These are phyloP conservation scores for Eristalis intricaria DNA, from an alignment of 2,888 invertebrate species.

Conservation along the genomic window DNA sequence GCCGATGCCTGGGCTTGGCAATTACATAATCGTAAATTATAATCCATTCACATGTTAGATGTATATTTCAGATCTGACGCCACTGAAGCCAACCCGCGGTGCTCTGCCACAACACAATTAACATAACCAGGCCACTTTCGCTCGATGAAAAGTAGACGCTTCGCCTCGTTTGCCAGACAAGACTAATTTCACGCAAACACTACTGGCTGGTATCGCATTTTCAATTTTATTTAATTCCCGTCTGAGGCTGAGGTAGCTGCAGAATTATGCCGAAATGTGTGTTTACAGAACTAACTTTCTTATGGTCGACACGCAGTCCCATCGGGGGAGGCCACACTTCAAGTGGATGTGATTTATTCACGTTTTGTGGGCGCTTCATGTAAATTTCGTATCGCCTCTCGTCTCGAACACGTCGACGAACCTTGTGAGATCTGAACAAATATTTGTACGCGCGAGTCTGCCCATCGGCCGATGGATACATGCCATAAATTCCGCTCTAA, in stretches of 20 bases:
- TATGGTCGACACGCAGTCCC: slow-evolving; percentile 8
- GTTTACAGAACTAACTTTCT: not conserved
- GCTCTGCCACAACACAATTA: slow-evolving; percentile 7
- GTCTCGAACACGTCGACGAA: not conserved
- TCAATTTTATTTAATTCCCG: not conserved
- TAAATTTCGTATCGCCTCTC: slow-evolving; percentile 25
- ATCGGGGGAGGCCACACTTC: not conserved
- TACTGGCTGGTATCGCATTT: not conserved
- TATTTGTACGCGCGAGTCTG: not conserved
- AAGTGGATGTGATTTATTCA: slow-evolving; percentile 28
- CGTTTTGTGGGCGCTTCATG: slow-evolving; percentile 26
- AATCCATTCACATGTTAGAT: not conserved
- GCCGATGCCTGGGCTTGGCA: not conserved
- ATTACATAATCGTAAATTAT: not conserved
- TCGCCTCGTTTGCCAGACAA: not conserved
- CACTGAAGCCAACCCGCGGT: not conserved
- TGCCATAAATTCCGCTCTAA: slow-evolving; percentile 42
- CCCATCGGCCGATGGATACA: not conserved
- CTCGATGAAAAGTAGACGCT: not conserved
- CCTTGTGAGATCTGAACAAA: not conserved
- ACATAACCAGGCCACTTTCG: slow-evolving; percentile 19
- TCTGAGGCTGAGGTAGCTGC: not conserved
- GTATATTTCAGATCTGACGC: not conserved
- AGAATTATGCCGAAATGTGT: not conserved
- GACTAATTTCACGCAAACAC: not conserved